A percentile compares a stretch with the other conserved stretches of the same genome.
These are phyloP conservation scores for Xyrauchen texanus DNA, from an alignment of 2,113 vertebrate genomes.

Conservation along the genomic window DNA sequence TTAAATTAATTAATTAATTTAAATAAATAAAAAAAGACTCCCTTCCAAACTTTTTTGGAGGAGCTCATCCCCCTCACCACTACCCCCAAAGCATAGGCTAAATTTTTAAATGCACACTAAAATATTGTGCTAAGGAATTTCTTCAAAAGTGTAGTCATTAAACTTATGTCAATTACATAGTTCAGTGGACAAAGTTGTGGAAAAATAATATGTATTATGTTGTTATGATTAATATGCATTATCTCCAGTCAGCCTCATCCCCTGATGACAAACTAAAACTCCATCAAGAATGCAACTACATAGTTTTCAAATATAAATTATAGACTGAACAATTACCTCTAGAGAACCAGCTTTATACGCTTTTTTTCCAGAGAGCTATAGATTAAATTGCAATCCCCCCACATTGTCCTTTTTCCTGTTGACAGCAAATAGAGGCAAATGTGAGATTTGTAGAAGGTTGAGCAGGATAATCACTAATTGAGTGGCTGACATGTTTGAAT, in stretches of 20 bases:
- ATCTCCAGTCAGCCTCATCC: not conserved
- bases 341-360: not conserved
- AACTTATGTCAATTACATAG: not conserved
- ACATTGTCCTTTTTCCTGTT: constrained; percentile 46
- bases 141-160: not conserved
- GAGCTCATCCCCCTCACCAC: no score
- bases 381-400: constrained; percentile 49
- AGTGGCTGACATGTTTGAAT: constrained; percentile 46
- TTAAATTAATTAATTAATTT: no score
- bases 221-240: not conserved
- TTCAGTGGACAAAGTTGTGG: not conserved
- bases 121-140: no score
- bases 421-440: constrained; percentile 51
- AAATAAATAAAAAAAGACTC: no score
- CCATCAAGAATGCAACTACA: not conserved
- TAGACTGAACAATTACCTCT: constrained; percentile 25
- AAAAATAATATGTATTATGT: not conserved
- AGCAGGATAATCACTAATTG: constrained; percentile 54
- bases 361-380: constrained; percentile 42
- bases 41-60: no score
- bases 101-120: no score
- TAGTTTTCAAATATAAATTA: constrained; percentile 16
- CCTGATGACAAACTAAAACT: not conserved
- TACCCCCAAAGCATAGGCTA: no score
- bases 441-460: constrained; percentile 50